A percentile compares a stretch with the other conserved stretches of the same genome.
Evolutionary conservation across 2,888 invertebrate genomes (phyloP).

Genomic region (Andrena fulva): DNA sequence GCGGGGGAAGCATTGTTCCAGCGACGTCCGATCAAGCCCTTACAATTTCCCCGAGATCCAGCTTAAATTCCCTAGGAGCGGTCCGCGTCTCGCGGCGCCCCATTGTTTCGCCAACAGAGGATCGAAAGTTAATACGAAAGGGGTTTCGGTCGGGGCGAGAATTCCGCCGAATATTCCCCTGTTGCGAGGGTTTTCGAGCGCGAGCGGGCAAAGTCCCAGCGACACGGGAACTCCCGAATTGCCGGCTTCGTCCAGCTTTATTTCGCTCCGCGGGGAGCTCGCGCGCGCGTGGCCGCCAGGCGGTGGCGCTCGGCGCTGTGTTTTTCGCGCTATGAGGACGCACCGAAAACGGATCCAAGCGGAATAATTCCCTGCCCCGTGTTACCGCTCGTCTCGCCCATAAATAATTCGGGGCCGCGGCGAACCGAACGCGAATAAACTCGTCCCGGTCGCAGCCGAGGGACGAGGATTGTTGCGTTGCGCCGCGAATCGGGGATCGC

Average conservation of each 20-base stretch:
- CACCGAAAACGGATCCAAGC: not conserved
- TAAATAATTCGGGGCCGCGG: not conserved
- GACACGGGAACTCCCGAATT: constrained; percentile 33
- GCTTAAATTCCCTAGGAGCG: constrained; percentile 30
- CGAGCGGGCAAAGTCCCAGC: not conserved
- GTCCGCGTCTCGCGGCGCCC: constrained; percentile 24
- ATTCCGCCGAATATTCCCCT: constrained; percentile 28
- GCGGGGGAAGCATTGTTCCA: constrained; percentile 31
- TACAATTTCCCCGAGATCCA: constrained; percentile 43
- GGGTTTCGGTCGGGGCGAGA: constrained; percentile 5
- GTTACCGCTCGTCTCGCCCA: too few species aligned
- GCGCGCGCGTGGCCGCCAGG: not conserved
- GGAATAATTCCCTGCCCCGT: constrained; percentile 1
- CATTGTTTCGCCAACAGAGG: constrained; percentile 50
- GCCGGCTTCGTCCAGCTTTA: constrained; percentile 6
- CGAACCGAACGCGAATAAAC: constrained; percentile 1
- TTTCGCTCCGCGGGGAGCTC: not conserved
- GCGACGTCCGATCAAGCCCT: constrained; percentile 50
- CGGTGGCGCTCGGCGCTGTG: not conserved
- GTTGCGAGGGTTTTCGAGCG: not conserved
- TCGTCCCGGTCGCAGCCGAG: not conserved
- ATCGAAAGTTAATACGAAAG: constrained; percentile 44
- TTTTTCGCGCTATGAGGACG: constrained; percentile 2
- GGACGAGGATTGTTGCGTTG: too few species aligned
- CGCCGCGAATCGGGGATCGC: too few species aligned